A percentile compares a stretch with the other conserved stretches of the same genome.
Evolutionary conservation across 1,140 invertebrate species (phyloP).

Genomic region (Ylistrum balloti): DNA sequence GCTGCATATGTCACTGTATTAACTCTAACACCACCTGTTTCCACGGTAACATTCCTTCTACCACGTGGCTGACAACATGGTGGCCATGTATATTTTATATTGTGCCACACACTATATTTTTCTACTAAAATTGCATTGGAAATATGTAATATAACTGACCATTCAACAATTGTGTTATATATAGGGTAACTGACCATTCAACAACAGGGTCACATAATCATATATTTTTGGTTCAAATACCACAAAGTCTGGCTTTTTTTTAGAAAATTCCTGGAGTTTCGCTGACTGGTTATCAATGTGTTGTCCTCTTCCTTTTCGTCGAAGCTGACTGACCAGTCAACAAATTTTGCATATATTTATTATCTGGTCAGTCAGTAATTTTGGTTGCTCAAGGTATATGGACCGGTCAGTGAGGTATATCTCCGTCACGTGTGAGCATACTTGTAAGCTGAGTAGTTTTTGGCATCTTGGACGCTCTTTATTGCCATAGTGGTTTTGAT

Average conservation of each 20-base stretch:
- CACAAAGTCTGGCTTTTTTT: neutral
- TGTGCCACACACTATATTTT: slow-evolving; percentile 17
- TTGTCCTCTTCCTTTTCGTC: no score
- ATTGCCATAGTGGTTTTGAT: slow-evolving; percentile 61
- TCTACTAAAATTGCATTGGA: slow-evolving; percentile 27
- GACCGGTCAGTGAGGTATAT: neutral
- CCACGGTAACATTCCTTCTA: neutral
- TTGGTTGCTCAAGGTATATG: neutral
- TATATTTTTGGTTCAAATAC: slow-evolving; percentile 26
- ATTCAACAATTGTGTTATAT: slow-evolving; percentile 12
- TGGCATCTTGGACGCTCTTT: slow-evolving; percentile 65
- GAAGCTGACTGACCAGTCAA: slow-evolving; percentile 3
- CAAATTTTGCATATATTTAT: neutral
- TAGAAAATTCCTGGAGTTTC: neutral
- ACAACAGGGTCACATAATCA: slow-evolving; percentile 29
- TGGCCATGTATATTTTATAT: neutral
- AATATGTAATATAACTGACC: slow-evolving; percentile 29
- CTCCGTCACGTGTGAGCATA: slow-evolving; percentile 61
- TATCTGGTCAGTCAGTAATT: neutral
- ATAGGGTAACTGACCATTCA: slow-evolving; percentile 3
- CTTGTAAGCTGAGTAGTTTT: slow-evolving; percentile 62
- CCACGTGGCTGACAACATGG: slow-evolving; percentile 3
- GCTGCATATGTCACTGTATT: slow-evolving; percentile 36
- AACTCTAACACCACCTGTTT: slow-evolving; percentile 7
- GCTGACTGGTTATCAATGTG: neutral